A percentile compares a stretch with the other conserved stretches of the same genome.
These are phyloP conservation scores for Coturnix japonica DNA, from an alignment of 2,113 vertebrate genomes.

Conservation along the genomic window DNA sequence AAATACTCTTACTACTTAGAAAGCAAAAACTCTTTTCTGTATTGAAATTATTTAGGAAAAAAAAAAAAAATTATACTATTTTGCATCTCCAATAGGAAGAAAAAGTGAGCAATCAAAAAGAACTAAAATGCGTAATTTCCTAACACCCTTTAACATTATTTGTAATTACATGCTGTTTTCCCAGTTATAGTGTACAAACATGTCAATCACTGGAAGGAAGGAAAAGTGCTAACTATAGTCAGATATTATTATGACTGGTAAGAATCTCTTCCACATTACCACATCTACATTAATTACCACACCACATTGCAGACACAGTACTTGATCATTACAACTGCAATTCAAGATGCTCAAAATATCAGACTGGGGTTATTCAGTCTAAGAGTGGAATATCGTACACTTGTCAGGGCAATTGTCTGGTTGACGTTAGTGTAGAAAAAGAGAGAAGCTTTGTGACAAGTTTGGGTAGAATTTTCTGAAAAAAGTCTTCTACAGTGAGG, in stretches of 20 bases:
- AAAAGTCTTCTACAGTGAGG: too few relatives aligned
- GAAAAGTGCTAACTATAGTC: not conserved
- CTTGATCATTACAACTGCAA: not conserved
- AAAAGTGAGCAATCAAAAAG: not conserved
- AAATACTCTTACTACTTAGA: not conserved
- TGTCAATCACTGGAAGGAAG: not conserved
- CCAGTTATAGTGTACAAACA: not conserved
- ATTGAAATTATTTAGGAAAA: not conserved
- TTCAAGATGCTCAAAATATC: not conserved
- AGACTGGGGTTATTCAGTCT: not conserved
- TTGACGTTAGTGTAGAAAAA: not conserved
- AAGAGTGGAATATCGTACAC: not conserved
- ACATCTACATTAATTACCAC: not conserved
- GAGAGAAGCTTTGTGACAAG: not conserved
- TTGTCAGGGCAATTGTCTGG: not conserved
- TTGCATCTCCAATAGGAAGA: not conserved
- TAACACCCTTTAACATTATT: not conserved
- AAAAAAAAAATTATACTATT: not conserved
- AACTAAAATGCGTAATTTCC: not conserved
- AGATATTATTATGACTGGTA: not conserved
- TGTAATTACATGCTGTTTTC: not conserved
- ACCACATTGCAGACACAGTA: not conserved
- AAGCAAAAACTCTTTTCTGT: not conserved
- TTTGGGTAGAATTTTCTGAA: too few relatives aligned
- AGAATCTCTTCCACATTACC: not conserved